phyloP scores from a whole-genome alignment of 2,113 vertebrate species.

The Psammodynastes pulverulentus region DNA sequence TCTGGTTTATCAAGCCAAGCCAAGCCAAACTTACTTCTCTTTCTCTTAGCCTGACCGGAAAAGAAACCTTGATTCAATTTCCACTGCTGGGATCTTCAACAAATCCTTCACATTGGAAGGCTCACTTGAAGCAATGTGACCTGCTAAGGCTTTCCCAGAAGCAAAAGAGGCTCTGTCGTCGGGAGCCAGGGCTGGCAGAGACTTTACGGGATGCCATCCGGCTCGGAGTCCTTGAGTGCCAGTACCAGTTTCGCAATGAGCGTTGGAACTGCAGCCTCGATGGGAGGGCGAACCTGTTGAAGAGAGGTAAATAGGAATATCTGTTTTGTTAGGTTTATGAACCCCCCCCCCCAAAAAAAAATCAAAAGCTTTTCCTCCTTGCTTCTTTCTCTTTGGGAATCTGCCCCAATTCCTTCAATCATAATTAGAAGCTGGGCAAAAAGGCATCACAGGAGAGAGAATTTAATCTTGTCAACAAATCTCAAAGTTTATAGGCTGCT shows the following conservation, averaged over 20 bases:
- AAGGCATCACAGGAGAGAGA: neutral
- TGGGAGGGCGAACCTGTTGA: conserved; percentile 87
- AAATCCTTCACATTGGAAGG: conserved; percentile 71
- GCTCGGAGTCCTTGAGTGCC: conserved; percentile 89
- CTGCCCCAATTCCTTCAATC: neutral
- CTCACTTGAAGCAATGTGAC: conserved; percentile 93
- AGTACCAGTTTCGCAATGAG: conserved; percentile 91
- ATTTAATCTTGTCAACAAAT: neutral
- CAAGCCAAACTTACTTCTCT: neutral
- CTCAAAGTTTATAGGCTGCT: neutral
- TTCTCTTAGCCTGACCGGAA: conserved; percentile 83
- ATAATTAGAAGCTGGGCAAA: neutral
- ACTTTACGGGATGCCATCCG: conserved; percentile 88
- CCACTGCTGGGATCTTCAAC: conserved; percentile 68
- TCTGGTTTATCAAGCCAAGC: neutral
- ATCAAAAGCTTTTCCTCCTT: neutral
- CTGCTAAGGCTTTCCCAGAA: conserved; percentile 85
- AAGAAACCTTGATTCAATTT: conserved; percentile 86
- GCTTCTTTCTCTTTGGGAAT: neutral
- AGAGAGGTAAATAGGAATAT: conserved; percentile 88
- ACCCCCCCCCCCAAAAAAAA: too few relatives aligned
- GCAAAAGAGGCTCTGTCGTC: conserved; percentile 89
- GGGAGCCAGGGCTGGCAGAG: conserved; percentile 92
- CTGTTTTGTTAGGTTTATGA: neutral
- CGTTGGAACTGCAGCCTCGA: conserved; percentile 99